Percentiles rank a stretch among this genome's conserved stretches.
These are phyloP conservation scores for Passerina amoena DNA, from an alignment of 2,113 vertebrate genomes.

Conservation along the genomic window DNA sequence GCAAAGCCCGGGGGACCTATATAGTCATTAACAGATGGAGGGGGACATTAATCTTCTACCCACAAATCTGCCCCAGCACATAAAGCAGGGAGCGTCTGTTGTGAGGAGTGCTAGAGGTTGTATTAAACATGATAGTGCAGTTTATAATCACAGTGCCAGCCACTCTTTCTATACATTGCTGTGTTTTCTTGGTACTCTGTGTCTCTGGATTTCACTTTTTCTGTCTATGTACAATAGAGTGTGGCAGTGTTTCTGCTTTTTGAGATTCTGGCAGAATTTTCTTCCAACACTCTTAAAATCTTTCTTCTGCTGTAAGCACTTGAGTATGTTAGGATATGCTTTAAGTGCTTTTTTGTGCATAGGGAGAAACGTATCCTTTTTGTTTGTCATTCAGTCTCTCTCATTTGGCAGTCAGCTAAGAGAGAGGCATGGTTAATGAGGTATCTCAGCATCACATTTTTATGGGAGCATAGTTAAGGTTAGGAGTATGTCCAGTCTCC, in stretches of 20 bases:
- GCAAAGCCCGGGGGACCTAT: slow-evolving; percentile 29
- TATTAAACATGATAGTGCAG: neutral
- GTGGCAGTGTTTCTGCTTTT: neutral
- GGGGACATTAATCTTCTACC: slow-evolving; percentile 52
- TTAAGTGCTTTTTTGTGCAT: neutral
- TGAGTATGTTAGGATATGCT: neutral
- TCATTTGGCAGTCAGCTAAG: neutral
- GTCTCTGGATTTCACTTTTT: neutral
- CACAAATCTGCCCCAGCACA: slow-evolving; percentile 10
- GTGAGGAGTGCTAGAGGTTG: slow-evolving; percentile 16
- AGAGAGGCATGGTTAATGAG: slow-evolving; percentile 9
- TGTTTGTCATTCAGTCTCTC: neutral
- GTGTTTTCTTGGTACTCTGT: neutral
- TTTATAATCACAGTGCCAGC: neutral
- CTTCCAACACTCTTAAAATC: neutral
- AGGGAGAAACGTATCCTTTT: neutral
- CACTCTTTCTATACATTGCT: neutral
- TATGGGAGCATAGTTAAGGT: slow-evolving; percentile 17
- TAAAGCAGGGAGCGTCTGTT: slow-evolving; percentile 36
- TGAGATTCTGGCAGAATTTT: neutral
- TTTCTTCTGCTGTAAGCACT: neutral
- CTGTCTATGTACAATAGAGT: neutral
- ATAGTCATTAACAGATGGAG: slow-evolving; percentile 54
- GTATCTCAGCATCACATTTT: neutral
- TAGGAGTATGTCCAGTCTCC: slow-evolving; percentile 50